Percentiles rank a stretch among this genome's conserved stretches.
Conservation (phyloP, 2,797 vertebrate species). For the Mormyrops attenuatus region DNA sequence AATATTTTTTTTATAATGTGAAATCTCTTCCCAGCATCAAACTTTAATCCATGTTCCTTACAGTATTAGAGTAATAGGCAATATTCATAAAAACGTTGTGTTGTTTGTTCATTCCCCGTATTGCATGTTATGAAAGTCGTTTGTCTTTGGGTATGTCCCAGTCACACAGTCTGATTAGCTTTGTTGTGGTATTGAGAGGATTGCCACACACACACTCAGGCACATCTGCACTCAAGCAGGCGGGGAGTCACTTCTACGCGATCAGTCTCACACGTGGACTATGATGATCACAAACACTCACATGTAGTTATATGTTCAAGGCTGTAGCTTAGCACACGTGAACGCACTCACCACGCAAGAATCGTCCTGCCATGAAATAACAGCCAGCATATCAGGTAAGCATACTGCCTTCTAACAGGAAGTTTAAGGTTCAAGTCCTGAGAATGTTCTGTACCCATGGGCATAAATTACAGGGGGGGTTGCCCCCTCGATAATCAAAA, state of each 20-base stretch:
- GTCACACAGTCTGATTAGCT: constrained; percentile 11
- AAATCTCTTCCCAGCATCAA: not conserved
- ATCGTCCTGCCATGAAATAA: not conserved
- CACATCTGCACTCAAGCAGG: constrained; percentile 29
- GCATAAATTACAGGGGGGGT: not conserved
- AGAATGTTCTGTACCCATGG: not conserved
- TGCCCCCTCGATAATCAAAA: not conserved
- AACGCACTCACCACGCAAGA: constrained; percentile 20
- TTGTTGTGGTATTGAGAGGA: not conserved
- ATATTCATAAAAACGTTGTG: constrained; percentile 13
- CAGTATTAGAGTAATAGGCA: constrained; percentile 11
- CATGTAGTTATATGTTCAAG: not conserved
- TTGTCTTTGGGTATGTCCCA: constrained; percentile 3
- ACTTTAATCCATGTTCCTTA: not conserved
- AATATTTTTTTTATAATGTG: not conserved
- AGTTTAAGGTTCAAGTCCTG: not conserved
- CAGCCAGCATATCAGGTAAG: not conserved
- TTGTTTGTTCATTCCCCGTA: not conserved
- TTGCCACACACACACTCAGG: constrained; percentile 33
- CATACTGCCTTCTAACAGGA: not conserved
- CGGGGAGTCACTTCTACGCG: not conserved
- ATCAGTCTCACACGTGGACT: not conserved
- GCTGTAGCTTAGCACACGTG: not conserved
- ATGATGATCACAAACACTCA: not conserved
- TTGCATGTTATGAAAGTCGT: constrained; percentile 15